Evolutionary conservation across 2,888 invertebrate genomes (phyloP).

Genomic region (Andrena flavipes): DNA sequence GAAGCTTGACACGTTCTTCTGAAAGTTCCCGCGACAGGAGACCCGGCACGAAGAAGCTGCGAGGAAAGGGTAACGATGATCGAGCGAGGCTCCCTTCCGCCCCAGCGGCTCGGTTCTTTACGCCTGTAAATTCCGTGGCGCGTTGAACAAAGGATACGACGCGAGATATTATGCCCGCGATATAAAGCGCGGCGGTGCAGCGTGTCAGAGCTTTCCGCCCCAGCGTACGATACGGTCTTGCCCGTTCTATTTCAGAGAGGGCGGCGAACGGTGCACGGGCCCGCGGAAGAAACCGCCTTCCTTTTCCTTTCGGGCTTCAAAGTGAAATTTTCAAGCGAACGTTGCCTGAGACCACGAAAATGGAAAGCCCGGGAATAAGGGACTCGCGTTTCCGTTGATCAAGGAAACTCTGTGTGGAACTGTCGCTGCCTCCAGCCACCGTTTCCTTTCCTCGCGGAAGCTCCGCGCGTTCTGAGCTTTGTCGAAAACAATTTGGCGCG

Average conservation of each 20-base stretch:
- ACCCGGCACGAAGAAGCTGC: too few species aligned
- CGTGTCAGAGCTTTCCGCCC: constrained; percentile 1
- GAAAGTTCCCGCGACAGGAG: too few species aligned
- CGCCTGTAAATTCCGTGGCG: too few species aligned
- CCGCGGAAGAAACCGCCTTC: neutral
- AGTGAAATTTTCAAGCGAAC: constrained; percentile 7
- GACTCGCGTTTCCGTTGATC: constrained; percentile 5
- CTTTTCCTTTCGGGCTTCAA: constrained; percentile 20
- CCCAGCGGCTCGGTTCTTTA: too few species aligned
- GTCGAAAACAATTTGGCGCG: neutral
- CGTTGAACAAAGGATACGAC: too few species aligned
- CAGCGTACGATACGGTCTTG: neutral
- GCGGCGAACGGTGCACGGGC: neutral
- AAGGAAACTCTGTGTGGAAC: neutral
- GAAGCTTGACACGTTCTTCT: too few species aligned
- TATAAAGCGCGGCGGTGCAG: constrained; percentile 7
- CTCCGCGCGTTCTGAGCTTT: neutral
- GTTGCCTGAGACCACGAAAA: constrained; percentile 2
- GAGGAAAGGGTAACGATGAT: neutral
- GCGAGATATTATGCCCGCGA: neutral
- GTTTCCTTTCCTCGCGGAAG: neutral
- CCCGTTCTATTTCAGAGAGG: constrained; percentile 5
- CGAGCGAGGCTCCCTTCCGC: constrained; percentile 27
- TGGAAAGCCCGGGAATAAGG: neutral
- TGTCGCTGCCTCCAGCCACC: neutral